Evolutionary conservation across 2,113 vertebrate species (phyloP).

Genomic region (Hippoglossus stenolepis): DNA sequence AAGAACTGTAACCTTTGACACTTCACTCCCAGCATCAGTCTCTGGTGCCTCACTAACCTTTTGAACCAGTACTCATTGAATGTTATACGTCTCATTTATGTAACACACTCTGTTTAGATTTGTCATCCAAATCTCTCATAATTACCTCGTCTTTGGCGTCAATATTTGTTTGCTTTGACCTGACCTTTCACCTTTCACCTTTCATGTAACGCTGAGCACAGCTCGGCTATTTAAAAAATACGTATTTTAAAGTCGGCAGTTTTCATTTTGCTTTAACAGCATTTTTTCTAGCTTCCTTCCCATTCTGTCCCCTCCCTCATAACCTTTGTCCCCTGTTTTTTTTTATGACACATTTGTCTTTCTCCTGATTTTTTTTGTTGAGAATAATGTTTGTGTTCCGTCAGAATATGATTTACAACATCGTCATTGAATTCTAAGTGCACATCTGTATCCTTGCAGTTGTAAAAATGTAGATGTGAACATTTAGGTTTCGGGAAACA

Average conservation of each 20-base stretch:
- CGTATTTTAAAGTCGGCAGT: constrained; percentile 51
- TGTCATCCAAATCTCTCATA: constrained; percentile 31
- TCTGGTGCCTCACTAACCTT: constrained; percentile 40
- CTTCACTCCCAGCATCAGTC: constrained; percentile 5
- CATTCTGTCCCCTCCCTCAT: too few species aligned
- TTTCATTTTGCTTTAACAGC: constrained; percentile 51
- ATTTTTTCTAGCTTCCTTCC: constrained; percentile 33
- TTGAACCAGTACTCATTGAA: constrained; percentile 22
- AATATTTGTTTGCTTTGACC: constrained; percentile 31
- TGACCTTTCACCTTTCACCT: constrained; percentile 50
- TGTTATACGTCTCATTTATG: neutral
- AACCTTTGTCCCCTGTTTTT: too few species aligned
- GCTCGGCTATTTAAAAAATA: neutral
- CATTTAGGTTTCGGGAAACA: too few species aligned
- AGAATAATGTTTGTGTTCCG: too few species aligned
- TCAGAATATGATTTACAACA: too few species aligned
- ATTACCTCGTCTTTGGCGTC: neutral
- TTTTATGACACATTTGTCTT: neutral
- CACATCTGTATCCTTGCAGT: too few species aligned
- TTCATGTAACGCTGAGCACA: constrained; percentile 25
- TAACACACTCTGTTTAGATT: constrained; percentile 13
- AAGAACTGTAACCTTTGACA: constrained; percentile 24
- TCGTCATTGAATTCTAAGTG: too few species aligned
- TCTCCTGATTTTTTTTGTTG: too few species aligned
- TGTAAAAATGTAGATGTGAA: too few species aligned